These are phyloP conservation scores for Epistrophella euchroma DNA, from an alignment of 2,888 invertebrate species.

Conservation along the genomic window DNA sequence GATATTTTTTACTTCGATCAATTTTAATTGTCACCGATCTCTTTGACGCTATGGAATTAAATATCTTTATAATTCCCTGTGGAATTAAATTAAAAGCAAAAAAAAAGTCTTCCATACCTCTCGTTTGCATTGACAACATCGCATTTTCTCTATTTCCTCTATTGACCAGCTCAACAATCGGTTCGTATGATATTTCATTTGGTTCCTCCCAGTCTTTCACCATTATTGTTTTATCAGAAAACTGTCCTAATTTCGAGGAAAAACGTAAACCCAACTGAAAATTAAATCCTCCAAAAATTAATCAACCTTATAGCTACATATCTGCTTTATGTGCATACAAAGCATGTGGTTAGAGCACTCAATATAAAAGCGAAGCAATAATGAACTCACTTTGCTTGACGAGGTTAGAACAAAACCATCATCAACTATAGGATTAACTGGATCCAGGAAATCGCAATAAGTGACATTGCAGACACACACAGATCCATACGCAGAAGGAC, in stretches of 20 bases:
- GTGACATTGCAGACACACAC: conserved; percentile 90
- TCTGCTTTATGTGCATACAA: no score
- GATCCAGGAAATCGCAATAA: conserved; percentile 88
- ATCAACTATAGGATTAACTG: conserved; percentile 83
- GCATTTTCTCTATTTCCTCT: not conserved
- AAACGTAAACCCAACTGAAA: conserved; percentile 85
- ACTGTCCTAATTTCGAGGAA: conserved; percentile 83
- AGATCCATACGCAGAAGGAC: conserved; percentile 79
- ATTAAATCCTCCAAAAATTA: not conserved
- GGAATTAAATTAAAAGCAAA: not conserved
- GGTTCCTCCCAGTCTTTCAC: conserved; percentile 20
- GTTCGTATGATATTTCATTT: not conserved
- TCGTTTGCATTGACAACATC: not conserved
- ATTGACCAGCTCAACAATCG: conserved; percentile 4
- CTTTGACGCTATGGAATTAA: conserved; percentile 25
- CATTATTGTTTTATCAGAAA: conserved; percentile 75
- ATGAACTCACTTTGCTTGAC: conserved; percentile 85
- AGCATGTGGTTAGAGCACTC: not conserved
- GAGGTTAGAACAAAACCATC: conserved; percentile 86
- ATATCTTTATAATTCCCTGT: not conserved
- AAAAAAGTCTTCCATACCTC: not conserved
- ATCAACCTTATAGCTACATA: not conserved
- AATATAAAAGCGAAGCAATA: not conserved
- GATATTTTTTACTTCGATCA: conserved; percentile 83
- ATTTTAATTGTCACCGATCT: conserved; percentile 20